Evolutionary conservation across 2,797 vertebrate species (phyloP).

Genomic region (Ctenopoma kingsleyae): DNA sequence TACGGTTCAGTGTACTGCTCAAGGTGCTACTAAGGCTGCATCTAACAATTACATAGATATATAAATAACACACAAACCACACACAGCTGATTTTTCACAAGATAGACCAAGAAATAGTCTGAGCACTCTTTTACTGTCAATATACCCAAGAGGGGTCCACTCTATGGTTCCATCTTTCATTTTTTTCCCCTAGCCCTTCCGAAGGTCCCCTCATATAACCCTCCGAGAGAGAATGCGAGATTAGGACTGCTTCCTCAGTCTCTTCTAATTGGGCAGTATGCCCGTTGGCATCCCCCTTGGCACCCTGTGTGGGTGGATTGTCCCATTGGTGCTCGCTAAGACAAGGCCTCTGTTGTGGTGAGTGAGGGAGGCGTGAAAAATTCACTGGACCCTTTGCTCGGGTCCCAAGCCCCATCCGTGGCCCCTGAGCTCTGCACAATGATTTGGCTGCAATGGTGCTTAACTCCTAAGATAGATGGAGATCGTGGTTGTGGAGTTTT

Average conservation of each 20-base stretch:
- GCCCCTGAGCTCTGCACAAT: slow-evolving; percentile 61
- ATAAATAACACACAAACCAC: not conserved
- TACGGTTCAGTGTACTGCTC: too few relatives aligned
- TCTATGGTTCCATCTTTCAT: slow-evolving; percentile 47
- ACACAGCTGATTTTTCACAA: not conserved
- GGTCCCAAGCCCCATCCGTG: slow-evolving; percentile 76
- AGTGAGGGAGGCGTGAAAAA: slow-evolving; percentile 81
- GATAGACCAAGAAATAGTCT: not conserved
- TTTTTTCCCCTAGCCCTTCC: slow-evolving; percentile 14
- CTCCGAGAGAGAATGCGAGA: slow-evolving; percentile 58
- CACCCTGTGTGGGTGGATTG: slow-evolving; percentile 78
- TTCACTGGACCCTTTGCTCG: slow-evolving; percentile 62
- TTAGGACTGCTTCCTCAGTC: slow-evolving; percentile 55
- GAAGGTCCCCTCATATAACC: slow-evolving; percentile 55
- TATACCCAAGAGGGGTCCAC: slow-evolving; percentile 44
- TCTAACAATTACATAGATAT: too few relatives aligned
- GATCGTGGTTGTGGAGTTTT: not conserved
- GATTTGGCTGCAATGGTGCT: slow-evolving; percentile 43
- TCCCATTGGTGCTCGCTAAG: slow-evolving; percentile 71
- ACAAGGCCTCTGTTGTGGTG: slow-evolving; percentile 83
- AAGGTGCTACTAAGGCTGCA: too few relatives aligned
- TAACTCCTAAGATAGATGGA: slow-evolving; percentile 46
- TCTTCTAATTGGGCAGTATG: slow-evolving; percentile 75
- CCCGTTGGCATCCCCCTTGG: slow-evolving; percentile 73
- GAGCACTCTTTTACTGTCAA: not conserved